Base-by-base conservation (phyloP, 2,113 vertebrate genomes). In the Aptenodytes patagonicus region DNA sequence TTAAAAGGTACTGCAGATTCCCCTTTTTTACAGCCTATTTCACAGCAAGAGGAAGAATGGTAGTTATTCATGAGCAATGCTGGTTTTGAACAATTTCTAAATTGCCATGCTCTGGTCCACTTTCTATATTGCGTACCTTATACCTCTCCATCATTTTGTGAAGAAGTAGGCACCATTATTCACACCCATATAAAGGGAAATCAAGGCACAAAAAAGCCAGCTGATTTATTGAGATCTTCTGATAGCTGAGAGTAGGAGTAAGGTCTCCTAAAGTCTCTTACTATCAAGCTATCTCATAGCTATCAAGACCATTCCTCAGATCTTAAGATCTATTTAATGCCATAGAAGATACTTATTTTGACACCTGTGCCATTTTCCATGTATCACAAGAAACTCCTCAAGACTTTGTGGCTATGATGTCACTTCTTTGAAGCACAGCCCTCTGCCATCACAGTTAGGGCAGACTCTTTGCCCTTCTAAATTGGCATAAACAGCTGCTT, bases 21-120 rank as follows among this genome's bases (percentile, higher is more conserved):
- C 12, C 9, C 15, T 6, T 77, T 64, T 40, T n/a, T 3, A 7
- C 34, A 61, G 36, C 34, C 13, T 31, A 0, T 62, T 81, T 69
- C 60, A 32, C 47, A 70, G 18, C 0, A 0, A 46, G n/a, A 57
- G 25, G 6, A 65, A 34, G 6, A 47, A 32, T 7, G 5, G 44
- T 29, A 79, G 51, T 36, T 40, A 40, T 40, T 58, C 34, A 19
- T 1, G 2, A 81, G 19, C 13, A 61, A 3, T 11, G 46, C 34
- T 57, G 12, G 42, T 4, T 69, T 57, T 73, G 62, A 77, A 61
- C 7, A 38, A 24, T 24, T 80, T 36, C n/a, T 26, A 1, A n/a
- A 4, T 5, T 34, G 62, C 6, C 87, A 76, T 49, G 25, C 15
- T 57, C 51, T 7, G 0, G 2, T 4, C n/a, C 72, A 38, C 66